Conservation (phyloP, 2,888 invertebrate genomes). For the Polydesmus complanatus region DNA sequence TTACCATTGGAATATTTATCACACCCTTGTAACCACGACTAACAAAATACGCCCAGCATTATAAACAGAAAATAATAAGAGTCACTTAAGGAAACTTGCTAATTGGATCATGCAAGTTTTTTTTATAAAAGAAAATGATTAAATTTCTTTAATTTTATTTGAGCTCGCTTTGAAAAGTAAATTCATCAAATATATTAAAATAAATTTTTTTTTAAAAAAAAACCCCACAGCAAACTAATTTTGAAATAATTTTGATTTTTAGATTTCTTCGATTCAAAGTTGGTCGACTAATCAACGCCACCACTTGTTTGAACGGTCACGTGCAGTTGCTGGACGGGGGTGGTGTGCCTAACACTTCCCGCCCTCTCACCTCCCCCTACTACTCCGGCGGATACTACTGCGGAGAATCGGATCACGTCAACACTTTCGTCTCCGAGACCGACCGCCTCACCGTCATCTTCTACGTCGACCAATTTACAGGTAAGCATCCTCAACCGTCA, state of each 20-base stretch:
- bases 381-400: constrained; percentile 68
- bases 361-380: constrained; percentile 49
- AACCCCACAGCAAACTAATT: no score
- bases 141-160: no score
- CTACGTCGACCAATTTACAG: constrained; percentile 79
- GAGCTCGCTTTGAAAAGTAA: no score
- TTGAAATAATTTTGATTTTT: constrained; percentile 32
- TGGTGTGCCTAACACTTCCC: constrained; percentile 50
- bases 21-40: no score
- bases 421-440: constrained; percentile 87
- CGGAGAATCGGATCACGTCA: constrained; percentile 83
- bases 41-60: no score
- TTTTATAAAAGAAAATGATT: no score
- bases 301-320: constrained; percentile 73
- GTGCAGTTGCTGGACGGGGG: constrained; percentile 87
- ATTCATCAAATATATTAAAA: no score
- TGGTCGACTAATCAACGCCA: constrained; percentile 69
- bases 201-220: no score
- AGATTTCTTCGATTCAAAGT: constrained; percentile 88
- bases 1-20: no score
- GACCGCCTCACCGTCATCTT: constrained; percentile 82
- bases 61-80: no score
- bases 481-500: constrained; percentile 6
- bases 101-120: no score
- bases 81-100: no score